phyloP scores from a whole-genome alignment of 2,113 vertebrate species.

The Podarcis cretensis region DNA sequence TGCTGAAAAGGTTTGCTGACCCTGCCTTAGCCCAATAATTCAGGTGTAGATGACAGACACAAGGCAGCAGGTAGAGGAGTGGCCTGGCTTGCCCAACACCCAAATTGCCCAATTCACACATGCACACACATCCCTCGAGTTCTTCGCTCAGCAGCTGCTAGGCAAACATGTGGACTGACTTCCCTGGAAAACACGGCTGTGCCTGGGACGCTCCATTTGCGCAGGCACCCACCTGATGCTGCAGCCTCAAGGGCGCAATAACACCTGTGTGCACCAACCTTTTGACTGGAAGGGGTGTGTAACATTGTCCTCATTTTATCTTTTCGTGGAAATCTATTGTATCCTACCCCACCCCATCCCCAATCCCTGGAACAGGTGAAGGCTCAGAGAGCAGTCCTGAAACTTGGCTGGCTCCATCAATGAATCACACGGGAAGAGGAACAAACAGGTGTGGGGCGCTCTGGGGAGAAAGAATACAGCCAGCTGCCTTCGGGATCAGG shows the following conservation, averaged over 20 bases:
- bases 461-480: neutral
- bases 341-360: neutral
- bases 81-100: too few species aligned
- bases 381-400: neutral
- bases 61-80: too few species aligned
- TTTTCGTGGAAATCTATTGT: too few species aligned
- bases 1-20: too few species aligned
- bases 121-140: too few species aligned
- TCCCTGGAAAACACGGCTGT: too few species aligned
- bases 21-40: too few species aligned
- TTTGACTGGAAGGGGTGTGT: neutral
- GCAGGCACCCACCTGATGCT: too few species aligned
- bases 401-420: neutral
- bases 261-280: neutral
- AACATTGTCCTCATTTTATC: neutral
- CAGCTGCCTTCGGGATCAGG: neutral
- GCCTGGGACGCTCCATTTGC: fast-evolving
- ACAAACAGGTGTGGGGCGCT: neutral
- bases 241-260: too few species aligned
- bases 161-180: neutral
- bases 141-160: neutral
- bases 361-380: neutral
- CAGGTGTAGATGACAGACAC: too few species aligned
- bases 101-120: too few species aligned
- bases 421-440: neutral